Evolutionary conservation across 2,888 invertebrate genomes (phyloP).

Genomic region (Galeruca laticollis): DNA sequence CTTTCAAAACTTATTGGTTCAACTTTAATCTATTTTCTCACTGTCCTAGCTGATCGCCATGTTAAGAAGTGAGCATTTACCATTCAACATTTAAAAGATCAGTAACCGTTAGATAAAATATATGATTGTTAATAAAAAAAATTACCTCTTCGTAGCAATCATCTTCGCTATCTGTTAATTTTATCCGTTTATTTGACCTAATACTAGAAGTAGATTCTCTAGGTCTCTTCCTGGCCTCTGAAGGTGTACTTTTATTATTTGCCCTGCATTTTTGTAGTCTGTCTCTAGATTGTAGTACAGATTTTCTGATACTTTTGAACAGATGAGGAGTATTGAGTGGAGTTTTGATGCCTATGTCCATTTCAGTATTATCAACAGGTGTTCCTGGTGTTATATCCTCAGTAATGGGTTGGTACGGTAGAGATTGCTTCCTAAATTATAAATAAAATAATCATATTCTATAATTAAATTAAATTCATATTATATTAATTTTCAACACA

Average conservation of each 20-base stretch:
- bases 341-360: constrained; percentile 48
- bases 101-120: not conserved
- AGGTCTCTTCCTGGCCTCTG: constrained; percentile 35
- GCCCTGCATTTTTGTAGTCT: not conserved
- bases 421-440: constrained; percentile 30
- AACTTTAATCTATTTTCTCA: no score
- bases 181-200: constrained; percentile 37
- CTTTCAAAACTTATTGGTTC: no score
- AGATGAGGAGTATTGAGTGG: constrained; percentile 51
- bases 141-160: constrained; percentile 25
- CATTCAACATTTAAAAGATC: no score
- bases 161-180: constrained; percentile 18
- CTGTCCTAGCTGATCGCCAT: no score
- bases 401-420: constrained; percentile 47
- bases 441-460: not conserved
- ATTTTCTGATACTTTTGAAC: constrained; percentile 49
- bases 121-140: not conserved
- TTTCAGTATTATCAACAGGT: constrained; percentile 26
- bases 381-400: constrained; percentile 52
- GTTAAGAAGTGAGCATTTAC: no score
- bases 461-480: no score
- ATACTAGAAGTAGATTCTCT: constrained; percentile 43
- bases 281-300: constrained; percentile 44
- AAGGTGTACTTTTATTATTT: not conserved
- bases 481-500: no score